These are phyloP conservation scores for Cinclus mexicanus DNA, from an alignment of 2,113 vertebrate species.

Conservation along the genomic window DNA sequence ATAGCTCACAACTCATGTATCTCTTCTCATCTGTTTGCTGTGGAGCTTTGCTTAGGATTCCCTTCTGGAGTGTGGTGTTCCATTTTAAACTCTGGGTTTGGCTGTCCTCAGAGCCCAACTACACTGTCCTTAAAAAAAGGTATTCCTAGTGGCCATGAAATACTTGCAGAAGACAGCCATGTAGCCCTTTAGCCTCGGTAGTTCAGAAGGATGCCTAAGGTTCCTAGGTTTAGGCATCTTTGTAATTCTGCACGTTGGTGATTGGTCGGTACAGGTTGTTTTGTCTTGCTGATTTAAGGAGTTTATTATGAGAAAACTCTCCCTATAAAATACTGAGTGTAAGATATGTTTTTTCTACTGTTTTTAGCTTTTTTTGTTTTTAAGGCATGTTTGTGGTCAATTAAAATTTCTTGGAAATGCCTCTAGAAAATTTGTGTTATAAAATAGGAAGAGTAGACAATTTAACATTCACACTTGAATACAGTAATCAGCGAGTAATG, in stretches of 20 bases:
- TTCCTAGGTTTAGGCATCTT: neutral
- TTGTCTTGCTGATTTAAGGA: neutral
- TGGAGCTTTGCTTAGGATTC: neutral
- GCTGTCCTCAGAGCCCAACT: neutral
- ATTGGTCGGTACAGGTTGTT: neutral
- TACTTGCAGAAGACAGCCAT: neutral
- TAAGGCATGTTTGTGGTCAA: neutral
- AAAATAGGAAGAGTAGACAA: neutral
- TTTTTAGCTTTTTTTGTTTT: neutral
- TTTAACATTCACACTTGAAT: neutral
- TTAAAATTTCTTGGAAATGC: neutral
- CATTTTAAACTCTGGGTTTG: neutral
- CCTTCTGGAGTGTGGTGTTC: neutral
- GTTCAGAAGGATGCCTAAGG: neutral
- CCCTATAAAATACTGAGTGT: neutral
- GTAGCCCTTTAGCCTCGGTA: neutral
- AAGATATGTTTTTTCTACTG: neutral
- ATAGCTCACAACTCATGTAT: neutral
- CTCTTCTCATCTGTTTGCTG: neutral
- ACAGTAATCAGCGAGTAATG: neutral
- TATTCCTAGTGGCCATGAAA: neutral
- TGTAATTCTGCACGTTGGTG: neutral
- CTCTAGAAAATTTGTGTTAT: neutral
- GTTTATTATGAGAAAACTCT: neutral
- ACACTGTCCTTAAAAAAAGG: neutral